Conservation (phyloP, 2,888 invertebrate species). For the Drosophila differens region DNA sequence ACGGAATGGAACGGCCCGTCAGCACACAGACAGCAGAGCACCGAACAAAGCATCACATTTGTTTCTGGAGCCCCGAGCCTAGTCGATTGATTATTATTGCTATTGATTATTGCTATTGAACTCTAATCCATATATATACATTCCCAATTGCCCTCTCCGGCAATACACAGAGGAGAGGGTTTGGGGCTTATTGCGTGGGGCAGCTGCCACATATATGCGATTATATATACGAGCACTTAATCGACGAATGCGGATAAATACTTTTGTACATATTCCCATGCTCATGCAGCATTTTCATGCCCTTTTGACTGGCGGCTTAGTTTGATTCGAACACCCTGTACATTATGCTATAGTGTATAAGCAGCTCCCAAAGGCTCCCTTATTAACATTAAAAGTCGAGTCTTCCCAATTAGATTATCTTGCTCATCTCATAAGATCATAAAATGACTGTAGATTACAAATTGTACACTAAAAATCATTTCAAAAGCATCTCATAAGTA, state of each 20-base stretch:
- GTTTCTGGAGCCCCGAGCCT: slow-evolving; percentile 11
- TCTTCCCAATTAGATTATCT: neutral
- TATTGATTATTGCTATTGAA: slow-evolving; percentile 65
- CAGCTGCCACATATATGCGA: slow-evolving; percentile 19
- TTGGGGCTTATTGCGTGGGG: neutral
- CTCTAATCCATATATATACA: slow-evolving; percentile 49
- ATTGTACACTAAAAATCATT: neutral
- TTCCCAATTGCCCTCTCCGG: neutral
- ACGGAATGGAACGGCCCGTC: slow-evolving; percentile 7
- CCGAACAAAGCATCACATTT: slow-evolving; percentile 1
- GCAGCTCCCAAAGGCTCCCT: neutral
- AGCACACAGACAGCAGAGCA: neutral
- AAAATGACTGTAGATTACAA: neutral
- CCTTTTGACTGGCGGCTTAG: slow-evolving; percentile 37
- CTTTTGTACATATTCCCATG: slow-evolving; percentile 5
- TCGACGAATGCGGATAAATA: slow-evolving; percentile 1
- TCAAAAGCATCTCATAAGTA: neutral
- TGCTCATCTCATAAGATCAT: neutral
- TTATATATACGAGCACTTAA: slow-evolving; percentile 11
- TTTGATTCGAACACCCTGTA: slow-evolving; percentile 16
- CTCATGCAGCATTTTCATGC: slow-evolving; percentile 10
- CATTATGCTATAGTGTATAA: neutral
- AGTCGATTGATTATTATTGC: slow-evolving; percentile 53
- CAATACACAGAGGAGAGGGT: neutral
- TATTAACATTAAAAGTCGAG: neutral